These are phyloP conservation scores for Choristoneura fumiferana DNA, from an alignment of 1,140 invertebrate genomes.

Conservation along the genomic window DNA sequence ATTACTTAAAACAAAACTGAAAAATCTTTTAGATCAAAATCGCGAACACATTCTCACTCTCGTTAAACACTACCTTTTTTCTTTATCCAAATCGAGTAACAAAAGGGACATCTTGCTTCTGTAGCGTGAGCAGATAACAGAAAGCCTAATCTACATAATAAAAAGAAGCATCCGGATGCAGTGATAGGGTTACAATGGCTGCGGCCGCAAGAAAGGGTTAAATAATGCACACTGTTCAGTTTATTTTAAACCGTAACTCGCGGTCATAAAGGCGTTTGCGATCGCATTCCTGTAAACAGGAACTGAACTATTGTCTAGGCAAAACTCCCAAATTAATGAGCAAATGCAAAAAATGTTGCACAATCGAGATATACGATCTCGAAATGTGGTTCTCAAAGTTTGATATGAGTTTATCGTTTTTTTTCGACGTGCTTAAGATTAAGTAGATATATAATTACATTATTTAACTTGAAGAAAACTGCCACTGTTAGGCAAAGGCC, in stretches of 20 bases:
- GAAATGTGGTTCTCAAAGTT: constrained; percentile 47
- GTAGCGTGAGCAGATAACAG: constrained; percentile 6
- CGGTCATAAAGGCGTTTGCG: no score
- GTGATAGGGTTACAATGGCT: constrained; percentile 61
- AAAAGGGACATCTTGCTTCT: background rate
- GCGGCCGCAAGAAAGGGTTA: constrained; percentile 58
- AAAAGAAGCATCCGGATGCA: constrained; percentile 66
- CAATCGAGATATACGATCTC: constrained; percentile 70
- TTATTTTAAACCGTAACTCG: no score
- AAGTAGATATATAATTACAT: no score
- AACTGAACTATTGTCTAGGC: constrained; percentile 44
- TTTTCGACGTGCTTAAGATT: no score
- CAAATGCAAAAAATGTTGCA: constrained; percentile 66
- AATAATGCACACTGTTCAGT: background rate
- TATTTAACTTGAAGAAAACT: no score
- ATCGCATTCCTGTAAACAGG: no score
- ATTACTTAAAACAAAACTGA: no score
- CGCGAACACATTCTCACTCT: no score
- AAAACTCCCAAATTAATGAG: constrained; percentile 75
- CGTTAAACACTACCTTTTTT: no score
- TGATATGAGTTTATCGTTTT: background rate
- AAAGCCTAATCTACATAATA: constrained; percentile 73
- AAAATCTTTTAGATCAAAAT: no score
- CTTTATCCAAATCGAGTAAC: background rate
- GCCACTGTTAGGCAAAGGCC: no score